Percentiles rank a stretch among this genome's conserved stretches.
phyloP scores from a whole-genome alignment of 2,113 vertebrate genomes.

The Columba livia region DNA sequence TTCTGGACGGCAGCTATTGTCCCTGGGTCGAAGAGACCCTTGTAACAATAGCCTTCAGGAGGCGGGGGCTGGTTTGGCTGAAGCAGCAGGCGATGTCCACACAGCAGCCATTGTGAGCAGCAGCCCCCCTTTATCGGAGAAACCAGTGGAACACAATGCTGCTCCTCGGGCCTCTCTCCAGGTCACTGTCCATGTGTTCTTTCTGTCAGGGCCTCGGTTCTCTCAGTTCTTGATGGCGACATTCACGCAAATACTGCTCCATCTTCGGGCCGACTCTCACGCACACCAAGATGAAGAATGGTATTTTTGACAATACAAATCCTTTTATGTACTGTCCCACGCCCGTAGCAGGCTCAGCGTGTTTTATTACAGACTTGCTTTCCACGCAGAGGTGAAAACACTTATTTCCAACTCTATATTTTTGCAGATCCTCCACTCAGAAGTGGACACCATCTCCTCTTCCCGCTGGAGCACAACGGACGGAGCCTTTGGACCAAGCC shows the following conservation, averaged over 20 bases:
- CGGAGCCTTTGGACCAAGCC: neutral
- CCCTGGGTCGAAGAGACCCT: too few relatives aligned
- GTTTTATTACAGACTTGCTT: neutral
- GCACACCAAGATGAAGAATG: neutral
- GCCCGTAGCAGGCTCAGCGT: accelerated
- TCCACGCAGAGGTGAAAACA: neutral
- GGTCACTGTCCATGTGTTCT: neutral
- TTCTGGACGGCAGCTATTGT: too few relatives aligned
- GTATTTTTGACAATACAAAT: neutral
- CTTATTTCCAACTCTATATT: neutral
- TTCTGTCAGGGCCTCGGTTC: neutral
- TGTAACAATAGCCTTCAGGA: too few relatives aligned
- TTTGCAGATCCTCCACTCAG: neutral
- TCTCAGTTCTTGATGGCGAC: too few relatives aligned
- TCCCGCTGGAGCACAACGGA: neutral
- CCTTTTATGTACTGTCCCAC: neutral
- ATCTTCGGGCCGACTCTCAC: too few relatives aligned
- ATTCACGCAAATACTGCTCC: too few relatives aligned
- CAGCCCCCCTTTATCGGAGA: too few relatives aligned
- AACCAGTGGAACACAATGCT: too few relatives aligned
- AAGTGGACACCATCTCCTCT: neutral
- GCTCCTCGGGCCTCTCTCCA: too few relatives aligned
- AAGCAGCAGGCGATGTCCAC: too few relatives aligned
- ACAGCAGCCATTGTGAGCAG: too few relatives aligned
- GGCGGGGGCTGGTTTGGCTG: too few relatives aligned